phyloP scores from a whole-genome alignment of 2,797 vertebrate species.

The Onychomys torridus region DNA sequence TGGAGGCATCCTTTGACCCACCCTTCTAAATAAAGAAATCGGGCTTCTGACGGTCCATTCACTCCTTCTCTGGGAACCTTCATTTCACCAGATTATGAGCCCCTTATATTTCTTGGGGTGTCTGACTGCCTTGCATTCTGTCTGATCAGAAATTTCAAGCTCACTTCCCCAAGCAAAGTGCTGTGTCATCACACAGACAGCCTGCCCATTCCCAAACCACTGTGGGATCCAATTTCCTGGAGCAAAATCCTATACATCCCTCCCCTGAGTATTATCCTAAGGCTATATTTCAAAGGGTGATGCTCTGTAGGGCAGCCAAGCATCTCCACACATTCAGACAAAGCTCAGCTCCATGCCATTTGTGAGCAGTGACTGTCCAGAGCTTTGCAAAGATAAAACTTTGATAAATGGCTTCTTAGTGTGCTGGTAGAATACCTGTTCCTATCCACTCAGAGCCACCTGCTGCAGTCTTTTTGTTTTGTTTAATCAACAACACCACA shows the following conservation, averaged over 20 bases:
- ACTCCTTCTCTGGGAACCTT: neutral
- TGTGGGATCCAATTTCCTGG: fast-evolving
- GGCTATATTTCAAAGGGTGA: conserved; percentile 26
- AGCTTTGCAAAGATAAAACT: conserved; percentile 98
- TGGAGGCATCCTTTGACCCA: neutral
- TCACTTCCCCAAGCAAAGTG: neutral
- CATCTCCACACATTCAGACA: conserved; percentile 79
- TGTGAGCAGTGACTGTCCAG: conserved; percentile 94
- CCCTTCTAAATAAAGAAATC: neutral
- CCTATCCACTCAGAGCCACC: conserved; percentile 88
- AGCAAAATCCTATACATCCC: neutral
- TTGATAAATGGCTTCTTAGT: conserved; percentile 94
- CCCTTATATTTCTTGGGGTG: neutral
- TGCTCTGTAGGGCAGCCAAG: conserved; percentile 53
- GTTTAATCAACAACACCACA: conserved; percentile 95
- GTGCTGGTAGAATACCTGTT: conserved; percentile 86
- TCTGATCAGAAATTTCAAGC: neutral
- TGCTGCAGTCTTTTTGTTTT: conserved; percentile 91
- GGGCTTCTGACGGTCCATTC: neutral
- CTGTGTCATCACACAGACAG: neutral
- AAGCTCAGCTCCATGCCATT: conserved; percentile 92
- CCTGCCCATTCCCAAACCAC: neutral
- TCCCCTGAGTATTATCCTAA: neutral
- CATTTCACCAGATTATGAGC: neutral
- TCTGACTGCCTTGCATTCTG: neutral